These are phyloP conservation scores for Sinotaia quadrata DNA, from an alignment of 2,888 invertebrate genomes.

Conservation along the genomic window DNA sequence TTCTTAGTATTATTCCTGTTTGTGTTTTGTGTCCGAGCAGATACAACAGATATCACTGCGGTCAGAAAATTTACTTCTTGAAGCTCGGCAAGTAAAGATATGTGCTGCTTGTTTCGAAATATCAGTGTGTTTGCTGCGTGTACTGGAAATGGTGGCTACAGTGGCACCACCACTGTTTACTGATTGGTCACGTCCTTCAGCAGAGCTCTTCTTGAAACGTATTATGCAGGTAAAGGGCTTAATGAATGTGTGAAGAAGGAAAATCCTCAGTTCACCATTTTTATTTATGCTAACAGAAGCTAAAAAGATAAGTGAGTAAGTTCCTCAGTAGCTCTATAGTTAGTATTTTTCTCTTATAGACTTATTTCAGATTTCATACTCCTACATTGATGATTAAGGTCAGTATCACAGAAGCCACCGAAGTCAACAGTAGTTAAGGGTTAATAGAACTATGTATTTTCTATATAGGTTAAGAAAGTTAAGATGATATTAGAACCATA, in stretches of 20 bases:
- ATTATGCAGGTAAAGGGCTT: slow-evolving; percentile 77
- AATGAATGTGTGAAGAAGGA: not conserved
- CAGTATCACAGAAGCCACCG: too few relatives aligned
- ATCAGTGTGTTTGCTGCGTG: slow-evolving; percentile 83
- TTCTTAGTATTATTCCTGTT: too few relatives aligned
- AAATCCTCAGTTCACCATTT: not conserved
- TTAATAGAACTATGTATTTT: too few relatives aligned
- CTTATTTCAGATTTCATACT: too few relatives aligned
- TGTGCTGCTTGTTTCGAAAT: slow-evolving; percentile 89
- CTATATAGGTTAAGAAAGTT: too few relatives aligned
- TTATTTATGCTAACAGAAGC: too few relatives aligned
- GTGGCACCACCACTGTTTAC: slow-evolving; percentile 79
- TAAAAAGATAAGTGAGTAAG: not conserved
- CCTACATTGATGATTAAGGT: too few relatives aligned
- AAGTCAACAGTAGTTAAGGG: too few relatives aligned
- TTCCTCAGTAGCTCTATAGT: not conserved
- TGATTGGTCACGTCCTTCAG: slow-evolving; percentile 79
- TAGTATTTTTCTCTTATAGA: not conserved
- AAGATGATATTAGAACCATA: too few relatives aligned
- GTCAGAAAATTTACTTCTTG: slow-evolving; percentile 78
- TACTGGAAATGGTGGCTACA: slow-evolving; percentile 84
- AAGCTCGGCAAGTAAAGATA: slow-evolving; percentile 84
- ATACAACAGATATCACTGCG: slow-evolving; percentile 79
- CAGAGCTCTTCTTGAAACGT: slow-evolving; percentile 82
- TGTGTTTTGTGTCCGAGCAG: too few relatives aligned